Evolutionary conservation across 1,140 invertebrate species (phyloP).

Genomic region (Drosophila nasuta): DNA sequence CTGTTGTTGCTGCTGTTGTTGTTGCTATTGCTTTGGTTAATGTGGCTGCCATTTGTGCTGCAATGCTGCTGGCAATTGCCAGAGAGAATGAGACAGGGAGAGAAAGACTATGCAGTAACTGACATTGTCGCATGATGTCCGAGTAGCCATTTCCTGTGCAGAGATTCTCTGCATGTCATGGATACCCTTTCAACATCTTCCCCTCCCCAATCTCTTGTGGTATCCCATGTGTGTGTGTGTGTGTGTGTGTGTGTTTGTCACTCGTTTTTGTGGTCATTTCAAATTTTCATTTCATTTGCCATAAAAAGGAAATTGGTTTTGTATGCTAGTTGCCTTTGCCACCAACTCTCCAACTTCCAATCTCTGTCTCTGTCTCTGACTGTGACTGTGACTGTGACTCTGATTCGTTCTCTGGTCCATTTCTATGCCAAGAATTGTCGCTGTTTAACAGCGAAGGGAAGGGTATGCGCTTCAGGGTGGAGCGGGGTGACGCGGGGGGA

Average conservation of each 20-base stretch:
- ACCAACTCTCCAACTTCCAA: constrained; percentile 9
- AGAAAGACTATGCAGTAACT: not conserved
- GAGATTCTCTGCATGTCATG: constrained; percentile 25
- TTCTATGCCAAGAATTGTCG: constrained; percentile 13
- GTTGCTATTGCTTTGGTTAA: constrained; percentile 41
- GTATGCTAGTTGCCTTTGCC: constrained; percentile 71
- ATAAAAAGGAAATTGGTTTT: constrained; percentile 83
- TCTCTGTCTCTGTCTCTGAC: not conserved
- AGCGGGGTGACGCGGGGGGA: not conserved
- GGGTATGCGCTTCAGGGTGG: not conserved
- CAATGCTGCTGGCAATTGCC: constrained; percentile 36
- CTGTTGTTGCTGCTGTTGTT: constrained; percentile 21
- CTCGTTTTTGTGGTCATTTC: constrained; percentile 78
- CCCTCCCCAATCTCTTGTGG: not conserved
- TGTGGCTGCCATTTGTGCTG: constrained; percentile 44
- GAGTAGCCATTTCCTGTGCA: constrained; percentile 59
- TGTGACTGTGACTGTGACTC: not conserved
- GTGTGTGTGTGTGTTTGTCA: constrained; percentile 49
- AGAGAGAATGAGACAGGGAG: not conserved
- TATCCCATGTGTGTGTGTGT: constrained; percentile 13
- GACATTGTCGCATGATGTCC: constrained; percentile 67
- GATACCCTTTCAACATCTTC: constrained; percentile 8
- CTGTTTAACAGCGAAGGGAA: not conserved
- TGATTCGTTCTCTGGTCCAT: constrained; percentile 1
- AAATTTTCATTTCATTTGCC: constrained; percentile 83